Evolutionary conservation across 2,888 invertebrate species (phyloP).

Genomic region (Colostygia pectinataria): DNA sequence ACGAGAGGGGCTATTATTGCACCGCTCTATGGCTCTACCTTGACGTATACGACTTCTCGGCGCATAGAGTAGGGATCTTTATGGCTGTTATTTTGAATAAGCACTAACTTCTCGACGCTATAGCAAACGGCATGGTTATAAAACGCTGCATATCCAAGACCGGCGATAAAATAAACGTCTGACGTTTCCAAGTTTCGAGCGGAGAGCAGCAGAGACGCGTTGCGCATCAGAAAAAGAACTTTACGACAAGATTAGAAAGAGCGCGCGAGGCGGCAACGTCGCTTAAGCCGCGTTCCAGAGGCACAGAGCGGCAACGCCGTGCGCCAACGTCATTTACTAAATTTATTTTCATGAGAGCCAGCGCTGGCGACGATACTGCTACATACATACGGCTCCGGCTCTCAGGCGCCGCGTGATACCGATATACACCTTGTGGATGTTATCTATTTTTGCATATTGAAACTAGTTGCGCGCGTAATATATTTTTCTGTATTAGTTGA

Average conservation of each 20-base stretch:
- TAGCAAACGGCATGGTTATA: conserved; percentile 67
- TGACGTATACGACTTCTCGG: conserved; percentile 45
- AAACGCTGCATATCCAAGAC: conserved; percentile 73
- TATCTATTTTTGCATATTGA: conserved; percentile 68
- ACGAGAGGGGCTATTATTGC: conserved; percentile 62
- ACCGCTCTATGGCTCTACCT: conserved; percentile 45
- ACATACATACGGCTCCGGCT: conserved; percentile 42
- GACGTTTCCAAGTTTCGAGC: conserved; percentile 79
- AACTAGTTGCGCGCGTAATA: conserved; percentile 52
- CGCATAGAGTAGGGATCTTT: conserved; percentile 58
- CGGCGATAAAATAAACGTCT: conserved; percentile 80
- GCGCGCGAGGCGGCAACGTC: conserved; percentile 78
- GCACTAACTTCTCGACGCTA: conserved; percentile 60
- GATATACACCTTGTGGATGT: conserved; percentile 59
- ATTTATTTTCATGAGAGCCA: conserved; percentile 82
- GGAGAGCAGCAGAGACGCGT: conserved; percentile 77
- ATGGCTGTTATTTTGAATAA: conserved; percentile 71
- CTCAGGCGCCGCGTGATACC: conserved; percentile 58
- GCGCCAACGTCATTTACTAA: conserved; percentile 81
- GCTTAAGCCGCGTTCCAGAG: conserved; percentile 76
- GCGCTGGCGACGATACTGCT: conserved; percentile 76
- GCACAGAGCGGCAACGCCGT: conserved; percentile 74
- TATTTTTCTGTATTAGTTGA: conserved; percentile 47
- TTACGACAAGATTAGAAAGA: conserved; percentile 84
- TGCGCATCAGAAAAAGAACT: conserved; percentile 83